phyloP scores from a whole-genome alignment of 2,888 invertebrate species.

The Nephrotoma appendiculata region DNA sequence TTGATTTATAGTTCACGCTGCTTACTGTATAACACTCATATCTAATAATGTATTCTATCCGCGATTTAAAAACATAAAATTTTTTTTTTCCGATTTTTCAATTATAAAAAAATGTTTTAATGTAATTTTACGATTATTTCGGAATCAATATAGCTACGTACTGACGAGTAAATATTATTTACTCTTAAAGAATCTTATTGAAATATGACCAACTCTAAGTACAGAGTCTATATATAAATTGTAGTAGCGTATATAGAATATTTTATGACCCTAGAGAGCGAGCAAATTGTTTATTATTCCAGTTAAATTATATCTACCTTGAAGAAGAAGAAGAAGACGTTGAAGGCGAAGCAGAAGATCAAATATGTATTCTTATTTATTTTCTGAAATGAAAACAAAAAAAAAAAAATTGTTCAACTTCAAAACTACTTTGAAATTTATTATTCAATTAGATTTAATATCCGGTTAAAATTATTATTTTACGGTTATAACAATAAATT shows the following conservation, averaged over 20 bases:
- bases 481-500: neutral
- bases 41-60: neutral
- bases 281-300: neutral
- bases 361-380: neutral
- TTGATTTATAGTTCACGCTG: neutral
- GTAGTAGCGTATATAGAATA: neutral
- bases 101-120: neutral
- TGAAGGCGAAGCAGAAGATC: neutral
- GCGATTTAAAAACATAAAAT: neutral
- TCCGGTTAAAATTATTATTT: neutral
- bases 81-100: neutral
- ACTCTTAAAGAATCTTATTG: neutral
- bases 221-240: neutral
- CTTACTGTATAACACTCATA: neutral
- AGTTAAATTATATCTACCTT: neutral
- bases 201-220: neutral
- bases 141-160: neutral
- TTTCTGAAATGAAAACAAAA: neutral
- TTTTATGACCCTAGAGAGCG: neutral
- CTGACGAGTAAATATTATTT: neutral
- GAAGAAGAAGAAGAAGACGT: neutral
- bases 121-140: neutral
- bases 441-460: neutral
- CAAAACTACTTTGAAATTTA: neutral
- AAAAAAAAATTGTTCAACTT: neutral